Evolutionary conservation across 2,113 vertebrate genomes (phyloP).

Genomic region (Lathamus discolor): DNA sequence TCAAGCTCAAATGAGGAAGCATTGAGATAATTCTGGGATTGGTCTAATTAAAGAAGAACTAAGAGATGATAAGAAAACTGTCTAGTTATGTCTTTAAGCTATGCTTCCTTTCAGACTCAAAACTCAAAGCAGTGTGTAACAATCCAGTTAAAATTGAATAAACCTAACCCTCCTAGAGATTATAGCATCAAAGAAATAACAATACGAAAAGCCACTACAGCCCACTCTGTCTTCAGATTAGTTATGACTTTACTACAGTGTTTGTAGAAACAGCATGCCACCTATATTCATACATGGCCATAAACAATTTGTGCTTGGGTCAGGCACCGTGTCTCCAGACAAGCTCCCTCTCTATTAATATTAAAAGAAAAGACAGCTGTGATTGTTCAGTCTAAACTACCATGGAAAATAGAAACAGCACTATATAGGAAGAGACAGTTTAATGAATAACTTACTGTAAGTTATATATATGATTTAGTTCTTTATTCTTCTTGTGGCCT

Average conservation of each 20-base stretch:
- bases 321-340: background rate
- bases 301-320: slow-evolving; percentile 7
- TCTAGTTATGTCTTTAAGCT: background rate
- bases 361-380: slow-evolving; percentile 40
- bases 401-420: background rate
- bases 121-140: background rate
- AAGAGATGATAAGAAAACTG: background rate
- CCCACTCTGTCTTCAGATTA: background rate
- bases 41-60: background rate
- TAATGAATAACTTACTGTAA: background rate
- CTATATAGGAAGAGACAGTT: background rate
- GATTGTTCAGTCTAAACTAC: background rate
- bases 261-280: background rate
- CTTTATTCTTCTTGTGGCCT: slow-evolving; percentile 16
- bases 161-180: background rate
- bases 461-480: slow-evolving; percentile 21
- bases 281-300: background rate
- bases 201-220: background rate
- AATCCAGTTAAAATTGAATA: background rate
- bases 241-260: background rate
- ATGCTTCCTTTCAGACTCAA: background rate
- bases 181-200: background rate
- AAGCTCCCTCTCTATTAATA: slow-evolving; percentile 11
- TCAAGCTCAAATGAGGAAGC: background rate
- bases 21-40: background rate